phyloP scores from a whole-genome alignment of 2,113 vertebrate species.

The Lagopus muta region DNA sequence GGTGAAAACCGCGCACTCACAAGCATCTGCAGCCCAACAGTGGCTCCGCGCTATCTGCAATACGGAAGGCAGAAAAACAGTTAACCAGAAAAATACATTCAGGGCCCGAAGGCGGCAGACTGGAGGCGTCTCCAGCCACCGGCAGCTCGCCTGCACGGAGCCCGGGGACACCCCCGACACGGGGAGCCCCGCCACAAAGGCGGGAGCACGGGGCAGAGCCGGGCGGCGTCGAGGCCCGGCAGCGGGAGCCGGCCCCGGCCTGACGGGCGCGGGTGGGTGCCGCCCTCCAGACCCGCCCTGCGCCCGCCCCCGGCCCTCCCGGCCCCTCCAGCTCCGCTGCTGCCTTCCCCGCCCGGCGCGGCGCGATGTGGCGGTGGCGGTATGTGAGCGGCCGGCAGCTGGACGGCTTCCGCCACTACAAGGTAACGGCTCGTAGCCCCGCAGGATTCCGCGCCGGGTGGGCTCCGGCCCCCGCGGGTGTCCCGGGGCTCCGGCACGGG shows the following conservation, averaged over 20 bases:
- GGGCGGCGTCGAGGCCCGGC: background rate
- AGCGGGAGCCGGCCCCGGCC: background rate
- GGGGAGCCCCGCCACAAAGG: no score
- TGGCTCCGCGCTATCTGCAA: background rate
- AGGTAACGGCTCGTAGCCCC: slow-evolving; percentile 33
- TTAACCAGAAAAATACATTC: rapidly evolving
- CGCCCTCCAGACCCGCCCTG: background rate
- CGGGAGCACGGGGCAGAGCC: background rate
- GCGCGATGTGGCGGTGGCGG: slow-evolving; percentile 59
- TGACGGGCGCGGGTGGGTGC: background rate
- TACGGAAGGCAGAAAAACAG: background rate
- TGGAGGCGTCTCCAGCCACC: no score
- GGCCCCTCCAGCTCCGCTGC: no score
- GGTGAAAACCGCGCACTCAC: background rate
- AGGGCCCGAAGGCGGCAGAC: background rate
- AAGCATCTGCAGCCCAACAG: background rate
- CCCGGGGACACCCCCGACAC: background rate
- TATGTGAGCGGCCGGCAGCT: slow-evolving; percentile 68
- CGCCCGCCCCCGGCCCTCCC: background rate
- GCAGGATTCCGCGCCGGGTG: background rate
- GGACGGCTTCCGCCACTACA: slow-evolving; percentile 73
- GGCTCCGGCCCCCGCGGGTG: no score
- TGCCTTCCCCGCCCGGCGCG: background rate
- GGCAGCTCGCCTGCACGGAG: background rate
- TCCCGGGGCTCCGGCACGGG: no score